Base-by-base conservation (phyloP, 1,140 invertebrate species). In the Apis laboriosa region DNA sequence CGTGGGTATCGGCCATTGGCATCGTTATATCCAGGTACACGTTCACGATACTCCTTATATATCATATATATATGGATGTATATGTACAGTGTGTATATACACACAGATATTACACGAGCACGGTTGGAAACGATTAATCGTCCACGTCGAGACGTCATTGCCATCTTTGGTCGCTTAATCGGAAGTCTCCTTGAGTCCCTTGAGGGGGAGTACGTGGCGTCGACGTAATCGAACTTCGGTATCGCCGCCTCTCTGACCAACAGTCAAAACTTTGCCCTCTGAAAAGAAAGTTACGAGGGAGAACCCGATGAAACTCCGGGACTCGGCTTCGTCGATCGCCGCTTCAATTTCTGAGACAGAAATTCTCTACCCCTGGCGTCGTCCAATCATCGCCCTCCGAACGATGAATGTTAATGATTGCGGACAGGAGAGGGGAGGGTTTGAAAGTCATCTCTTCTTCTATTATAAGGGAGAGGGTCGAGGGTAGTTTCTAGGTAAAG, bases 71-170 rank as follows among this genome's bases (percentile, higher is more conserved):
- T 49, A 53, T 0, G 24, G 24, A 19, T 66, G 63, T 51, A 83
- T 21, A 49, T 70, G 63, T 64, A 74, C 8, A 61, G 5, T 7
- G 24, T 17, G 19, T 55, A 72, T 34, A 83, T 1, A 66, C 63
- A 70, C 70, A 74, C 12, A 70, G 66, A 82, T 79, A 85, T 85
- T 61, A 61, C 53, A 78, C 51, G 63, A 17, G 53, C 71, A 77
- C 72, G 80, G 80, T 79, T 80, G 72, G 67, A 82, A 90, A 90
- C 92, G 90, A 93, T 93, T 92, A 92, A 93, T 93, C 87, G 83
- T 91, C 84, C 80, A 77, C 80, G 81, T 84, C 86, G 86, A 90
- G 90, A 90, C 88, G 90, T 91, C 90, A 90, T 85, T 89, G 85
- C 88, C 89, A 90, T 90, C 89, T 89, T 90, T 88, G 88, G 88